Percentiles rank a stretch among this genome's conserved stretches.
Evolutionary conservation across 2,797 vertebrate genomes (phyloP).

Genomic region (Harpagifer antarcticus): DNA sequence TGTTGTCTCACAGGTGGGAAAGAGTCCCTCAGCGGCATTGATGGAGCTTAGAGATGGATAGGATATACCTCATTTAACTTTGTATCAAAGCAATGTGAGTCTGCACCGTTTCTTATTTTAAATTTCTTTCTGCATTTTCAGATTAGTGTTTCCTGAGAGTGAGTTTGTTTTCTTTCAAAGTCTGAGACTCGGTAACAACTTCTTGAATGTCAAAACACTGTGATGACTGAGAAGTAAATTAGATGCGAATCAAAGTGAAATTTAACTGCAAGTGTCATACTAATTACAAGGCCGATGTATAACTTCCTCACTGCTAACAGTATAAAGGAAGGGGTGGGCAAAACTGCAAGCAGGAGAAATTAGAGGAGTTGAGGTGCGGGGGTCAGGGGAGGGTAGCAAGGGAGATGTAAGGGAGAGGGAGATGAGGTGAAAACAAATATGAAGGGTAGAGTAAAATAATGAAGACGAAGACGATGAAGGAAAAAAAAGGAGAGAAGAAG

Average conservation of each 20-base stretch:
- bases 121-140: constrained; percentile 45
- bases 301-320: constrained; percentile 27
- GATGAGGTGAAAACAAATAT: constrained; percentile 32
- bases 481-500: constrained; percentile 40
- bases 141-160: constrained; percentile 52
- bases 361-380: constrained; percentile 37
- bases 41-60: constrained; percentile 43
- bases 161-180: constrained; percentile 49
- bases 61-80: constrained; percentile 53
- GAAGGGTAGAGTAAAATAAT: constrained; percentile 42
- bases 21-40: neutral
- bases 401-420: neutral
- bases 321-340: constrained; percentile 23
- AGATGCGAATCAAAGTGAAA: constrained; percentile 44
- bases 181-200: constrained; percentile 36
- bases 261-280: constrained; percentile 45
- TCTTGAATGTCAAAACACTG: constrained; percentile 56
- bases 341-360: constrained; percentile 32
- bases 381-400: neutral
- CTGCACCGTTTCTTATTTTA: constrained; percentile 1
- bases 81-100: constrained; percentile 41
- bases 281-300: constrained; percentile 59
- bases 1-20: constrained; percentile 63
- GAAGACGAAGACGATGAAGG: constrained; percentile 43
- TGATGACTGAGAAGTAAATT: constrained; percentile 51